Evolutionary conservation across 2,888 invertebrate species (phyloP), one percentile per base, ranked within the genome.

Genomic region (Imbricaverruca yamaguchii): DNA sequence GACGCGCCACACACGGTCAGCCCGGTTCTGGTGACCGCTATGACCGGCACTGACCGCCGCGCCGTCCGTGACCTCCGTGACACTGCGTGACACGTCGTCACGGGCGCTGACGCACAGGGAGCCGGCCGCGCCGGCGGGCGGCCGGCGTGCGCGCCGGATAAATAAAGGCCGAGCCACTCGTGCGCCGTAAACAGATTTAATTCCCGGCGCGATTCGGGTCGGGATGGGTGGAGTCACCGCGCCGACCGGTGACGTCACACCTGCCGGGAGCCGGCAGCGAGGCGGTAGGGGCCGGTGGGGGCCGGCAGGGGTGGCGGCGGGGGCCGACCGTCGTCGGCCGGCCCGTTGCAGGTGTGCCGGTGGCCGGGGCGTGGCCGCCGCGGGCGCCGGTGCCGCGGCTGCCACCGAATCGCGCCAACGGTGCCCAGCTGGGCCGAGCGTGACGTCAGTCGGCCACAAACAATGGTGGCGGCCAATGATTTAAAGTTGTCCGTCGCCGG

Each of bases 161-260:
- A 67, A 67, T 67, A 67, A 67, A 67, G 67, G 25, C 67, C 67
- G 25, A 25, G 67, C 67, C 67, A 25, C 25, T 25, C 67, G 67
- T 25, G 67, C 74, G 12, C 74, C 74, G 74, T 74, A 74, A 74
- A 74, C 74, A 74, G 74, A 74, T 74, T 74, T 74, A 74, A 74
- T 74, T 74, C 53, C 53, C 21, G 23, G 53, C 13, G 74, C 53
- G 74, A 74, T 74, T 74, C 74, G 74, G 74, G 74, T 53, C 74
- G 74, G 18, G 18, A 15, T 15, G 74, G 74, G 74, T 74, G 74
- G 74, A 74, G 74, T 74, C 74, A 23, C 74, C 25, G 39, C 11
- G 6, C 39, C 74, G 39, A 0, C 18, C 18, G 11, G 74, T 74
- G 74, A 74, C 74, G 74, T 74, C 74, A 74, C 53, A 13, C 13